Percentiles rank a stretch among this genome's conserved stretches.
These are phyloP conservation scores for Suillia variegata DNA, from an alignment of 2,888 invertebrate species.

Conservation along the genomic window DNA sequence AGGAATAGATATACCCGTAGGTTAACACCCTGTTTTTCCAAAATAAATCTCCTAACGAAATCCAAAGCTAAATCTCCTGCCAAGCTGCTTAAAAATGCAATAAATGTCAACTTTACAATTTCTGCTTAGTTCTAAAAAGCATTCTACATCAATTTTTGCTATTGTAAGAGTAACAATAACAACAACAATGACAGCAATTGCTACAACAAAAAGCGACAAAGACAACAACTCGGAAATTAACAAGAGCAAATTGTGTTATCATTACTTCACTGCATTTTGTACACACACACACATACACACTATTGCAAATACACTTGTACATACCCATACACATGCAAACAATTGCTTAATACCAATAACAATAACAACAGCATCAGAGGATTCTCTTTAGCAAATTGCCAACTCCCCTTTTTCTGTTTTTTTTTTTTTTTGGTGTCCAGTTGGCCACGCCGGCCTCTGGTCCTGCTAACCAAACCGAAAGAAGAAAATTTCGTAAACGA, in stretches of 20 bases:
- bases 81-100: neutral
- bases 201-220: too few relatives aligned
- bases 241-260: neutral
- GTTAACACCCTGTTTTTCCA: too few relatives aligned
- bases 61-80: too few relatives aligned
- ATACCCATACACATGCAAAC: neutral
- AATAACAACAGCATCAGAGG: neutral
- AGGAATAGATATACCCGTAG: too few relatives aligned
- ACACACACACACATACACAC: neutral
- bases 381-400: too few relatives aligned
- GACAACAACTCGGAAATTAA: neutral
- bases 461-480: too few relatives aligned
- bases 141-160: neutral
- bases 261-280: neutral
- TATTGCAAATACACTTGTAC: too few relatives aligned
- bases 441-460: too few relatives aligned
- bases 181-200: too few relatives aligned
- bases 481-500: slow-evolving; percentile 3
- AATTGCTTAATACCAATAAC: neutral
- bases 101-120: neutral
- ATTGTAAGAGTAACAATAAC: neutral
- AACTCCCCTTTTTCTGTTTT: too few relatives aligned
- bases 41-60: too few relatives aligned
- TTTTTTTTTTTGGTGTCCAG: neutral
- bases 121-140: neutral